Evolutionary conservation across 2,888 invertebrate species (phyloP), one percentile per base, ranked within the genome.

Genomic region (Acanthopleura granulata): DNA sequence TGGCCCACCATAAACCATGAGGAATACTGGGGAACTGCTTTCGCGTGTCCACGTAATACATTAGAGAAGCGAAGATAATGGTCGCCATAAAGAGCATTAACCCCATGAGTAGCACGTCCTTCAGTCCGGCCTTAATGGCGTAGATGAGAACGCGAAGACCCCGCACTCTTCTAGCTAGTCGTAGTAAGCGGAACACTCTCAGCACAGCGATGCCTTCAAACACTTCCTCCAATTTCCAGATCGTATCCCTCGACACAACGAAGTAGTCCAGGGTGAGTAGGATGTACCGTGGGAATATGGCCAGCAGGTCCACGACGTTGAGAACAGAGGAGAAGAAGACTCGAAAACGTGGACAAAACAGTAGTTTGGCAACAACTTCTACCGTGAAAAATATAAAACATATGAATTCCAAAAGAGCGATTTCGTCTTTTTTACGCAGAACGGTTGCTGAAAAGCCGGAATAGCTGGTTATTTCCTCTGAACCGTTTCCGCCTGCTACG

Each of bases 361-460:
- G 6, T 14, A 66, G 25, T 66, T 66, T 66, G 27, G 25, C 15
- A 16, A 66, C 25, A 15, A 66, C 66, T 66, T 66, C 66, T 6
- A 66, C 29, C 14, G 66, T 66, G 25, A 66, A 66, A 27, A 66
- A 66, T 27, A 66, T 66, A 27, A 66, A 66, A 66, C 66, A 66
- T 27, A 66, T 27, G 29, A 66, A 66, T 66, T 66, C 66, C 25
- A 66, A 14, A 16, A 66, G 66, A 6, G 66, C 66, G 6, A 66
- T 66, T 27, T 27, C 66, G 27, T 27, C 16, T 6, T 18, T 66
- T 27, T 66, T 66, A 27, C 25, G 66, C 18, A 22, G 66, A 27
- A 66, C 22, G 16, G 66, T 27, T 3, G 66, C 66, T 3, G 66
- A 66, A 6, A 6, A 66, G 15, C 66, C 66, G 25, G 25, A 66